Evolutionary conservation across 2,797 vertebrate genomes (phyloP).

Genomic region (Rhinoraja longicauda): DNA sequence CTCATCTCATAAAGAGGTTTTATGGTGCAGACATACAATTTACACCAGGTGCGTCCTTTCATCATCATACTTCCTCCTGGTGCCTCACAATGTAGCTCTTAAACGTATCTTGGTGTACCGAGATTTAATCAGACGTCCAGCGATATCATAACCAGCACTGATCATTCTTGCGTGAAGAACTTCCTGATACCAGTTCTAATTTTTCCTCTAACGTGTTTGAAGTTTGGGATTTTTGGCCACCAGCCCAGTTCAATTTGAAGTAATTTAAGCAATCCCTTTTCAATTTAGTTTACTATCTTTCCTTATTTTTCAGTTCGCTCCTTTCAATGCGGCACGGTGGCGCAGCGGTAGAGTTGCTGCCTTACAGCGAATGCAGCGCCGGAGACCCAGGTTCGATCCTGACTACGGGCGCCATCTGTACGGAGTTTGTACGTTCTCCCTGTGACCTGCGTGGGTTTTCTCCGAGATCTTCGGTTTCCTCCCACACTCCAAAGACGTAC

Average conservation of each 20-base stretch:
- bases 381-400: too few relatives aligned
- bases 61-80: neutral
- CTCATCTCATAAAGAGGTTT: neutral
- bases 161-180: neutral
- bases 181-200: neutral
- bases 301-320: neutral
- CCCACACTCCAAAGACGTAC: too few relatives aligned
- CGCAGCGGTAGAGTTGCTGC: too few relatives aligned
- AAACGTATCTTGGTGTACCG: neutral
- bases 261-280: neutral
- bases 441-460: too few relatives aligned
- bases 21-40: neutral
- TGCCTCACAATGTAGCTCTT: neutral
- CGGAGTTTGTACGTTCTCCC: too few relatives aligned
- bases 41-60: neutral
- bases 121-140: neutral
- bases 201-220: neutral
- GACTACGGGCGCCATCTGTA: too few relatives aligned
- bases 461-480: too few relatives aligned
- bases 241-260: neutral
- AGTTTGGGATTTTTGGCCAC: neutral
- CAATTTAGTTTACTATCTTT: neutral
- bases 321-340: constrained; percentile 1
- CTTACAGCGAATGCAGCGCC: too few relatives aligned
- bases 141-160: neutral